Percentiles rank a stretch among this genome's conserved stretches.
Conservation (phyloP, 1,140 invertebrate species). For the Sycophaga agraensis region DNA sequence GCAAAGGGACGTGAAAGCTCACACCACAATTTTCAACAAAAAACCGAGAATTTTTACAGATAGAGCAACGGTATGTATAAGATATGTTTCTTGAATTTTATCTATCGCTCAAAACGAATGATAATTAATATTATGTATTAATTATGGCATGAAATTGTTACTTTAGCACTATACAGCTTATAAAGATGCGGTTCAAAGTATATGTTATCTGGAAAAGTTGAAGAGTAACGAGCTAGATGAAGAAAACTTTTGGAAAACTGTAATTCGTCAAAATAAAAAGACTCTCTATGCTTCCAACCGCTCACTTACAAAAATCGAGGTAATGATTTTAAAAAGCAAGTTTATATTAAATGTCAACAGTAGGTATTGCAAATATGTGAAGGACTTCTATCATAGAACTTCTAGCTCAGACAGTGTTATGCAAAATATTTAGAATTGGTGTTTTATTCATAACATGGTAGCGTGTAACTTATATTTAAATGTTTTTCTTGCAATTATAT, state of each 20-base stretch:
- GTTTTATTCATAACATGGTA: too few species aligned
- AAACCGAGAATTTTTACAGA: slow-evolving; percentile 41
- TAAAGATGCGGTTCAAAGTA: slow-evolving; percentile 34
- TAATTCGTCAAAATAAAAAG: slow-evolving; percentile 28
- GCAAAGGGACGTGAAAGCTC: neutral
- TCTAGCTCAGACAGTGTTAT: too few species aligned
- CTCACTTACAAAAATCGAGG: slow-evolving; percentile 42
- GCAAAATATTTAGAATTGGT: too few species aligned
- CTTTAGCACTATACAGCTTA: slow-evolving; percentile 47
- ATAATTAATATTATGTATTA: neutral
- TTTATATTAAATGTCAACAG: neutral
- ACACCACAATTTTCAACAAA: neutral
- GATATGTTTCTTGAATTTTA: too few species aligned
- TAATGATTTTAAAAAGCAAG: slow-evolving; percentile 24
- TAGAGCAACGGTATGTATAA: slow-evolving; percentile 40
- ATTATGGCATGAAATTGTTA: neutral
- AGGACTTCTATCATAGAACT: too few species aligned
- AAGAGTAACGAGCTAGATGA: slow-evolving; percentile 1
- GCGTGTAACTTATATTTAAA: too few species aligned
- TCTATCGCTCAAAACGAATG: too few species aligned
- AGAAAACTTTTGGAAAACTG: slow-evolving; percentile 18
- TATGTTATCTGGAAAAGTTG: slow-evolving; percentile 47
- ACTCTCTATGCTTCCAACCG: slow-evolving; percentile 36
- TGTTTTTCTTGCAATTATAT: too few species aligned
- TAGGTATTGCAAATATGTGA: too few species aligned